A percentile compares a stretch with the other conserved stretches of the same genome.
Evolutionary conservation across 2,888 invertebrate species (phyloP).

Genomic region (Merodon equestris): DNA sequence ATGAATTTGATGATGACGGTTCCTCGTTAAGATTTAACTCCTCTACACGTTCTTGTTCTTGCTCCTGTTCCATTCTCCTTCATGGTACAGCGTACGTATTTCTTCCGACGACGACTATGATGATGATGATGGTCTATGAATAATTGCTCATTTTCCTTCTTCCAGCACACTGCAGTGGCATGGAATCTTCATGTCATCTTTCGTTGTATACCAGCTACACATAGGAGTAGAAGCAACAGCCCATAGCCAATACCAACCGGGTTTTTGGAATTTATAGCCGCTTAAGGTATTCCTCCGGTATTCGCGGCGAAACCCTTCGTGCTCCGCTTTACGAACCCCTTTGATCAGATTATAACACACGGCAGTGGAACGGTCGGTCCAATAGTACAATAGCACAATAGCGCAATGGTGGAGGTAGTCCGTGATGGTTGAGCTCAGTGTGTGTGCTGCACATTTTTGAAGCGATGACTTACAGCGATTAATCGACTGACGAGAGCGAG

Average conservation of each 20-base stretch:
- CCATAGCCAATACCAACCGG: slow-evolving; percentile 64
- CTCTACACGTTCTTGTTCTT: slow-evolving; percentile 21
- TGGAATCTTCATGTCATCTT: slow-evolving; percentile 67
- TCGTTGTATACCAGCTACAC: slow-evolving; percentile 36
- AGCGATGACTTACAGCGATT: slow-evolving; percentile 67
- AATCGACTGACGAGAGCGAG: slow-evolving; percentile 52
- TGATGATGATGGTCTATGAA: slow-evolving; percentile 65
- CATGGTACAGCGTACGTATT: no score
- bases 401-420: background rate
- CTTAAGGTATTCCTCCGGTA: slow-evolving; percentile 62
- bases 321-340: slow-evolving; percentile 59
- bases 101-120: background rate
- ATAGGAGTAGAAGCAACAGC: slow-evolving; percentile 39
- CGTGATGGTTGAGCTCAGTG: background rate
- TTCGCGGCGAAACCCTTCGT: slow-evolving; percentile 53
- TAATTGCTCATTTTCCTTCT: slow-evolving; percentile 60
- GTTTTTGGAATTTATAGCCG: slow-evolving; percentile 67
- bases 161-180: slow-evolving; percentile 32
- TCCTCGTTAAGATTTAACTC: slow-evolving; percentile 60
- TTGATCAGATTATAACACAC: slow-evolving; percentile 66
- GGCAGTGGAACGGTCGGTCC: slow-evolving; percentile 18
- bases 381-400: slow-evolving; percentile 1
- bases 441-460: slow-evolving; percentile 57
- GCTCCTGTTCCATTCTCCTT: slow-evolving; percentile 1
- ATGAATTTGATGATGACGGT: slow-evolving; percentile 66